phyloP scores from a whole-genome alignment of 2,113 vertebrate species.

The Salvelinus alpinus region DNA sequence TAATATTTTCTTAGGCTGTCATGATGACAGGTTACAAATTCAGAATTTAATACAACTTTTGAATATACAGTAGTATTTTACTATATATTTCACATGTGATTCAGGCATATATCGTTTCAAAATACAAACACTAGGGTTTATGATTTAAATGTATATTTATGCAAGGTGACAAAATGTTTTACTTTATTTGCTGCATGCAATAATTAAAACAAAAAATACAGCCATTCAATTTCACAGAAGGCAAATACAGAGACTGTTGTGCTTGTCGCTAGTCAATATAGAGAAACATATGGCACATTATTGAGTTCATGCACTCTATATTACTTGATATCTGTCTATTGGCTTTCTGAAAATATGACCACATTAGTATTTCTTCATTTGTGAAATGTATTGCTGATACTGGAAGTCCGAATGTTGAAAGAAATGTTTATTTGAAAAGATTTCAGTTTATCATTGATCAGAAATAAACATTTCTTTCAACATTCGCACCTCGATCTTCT shows the following conservation, averaged over 20 bases:
- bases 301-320: not conserved
- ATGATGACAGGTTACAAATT: conserved; percentile 25
- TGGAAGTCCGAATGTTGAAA: too few relatives aligned
- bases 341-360: not conserved
- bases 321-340: not conserved
- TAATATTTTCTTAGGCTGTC: conserved; percentile 41
- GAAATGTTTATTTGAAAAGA: too few relatives aligned
- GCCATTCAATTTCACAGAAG: conserved; percentile 3
- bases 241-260: conserved; percentile 20
- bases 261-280: conserved; percentile 11
- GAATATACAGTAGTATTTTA: not conserved
- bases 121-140: not conserved
- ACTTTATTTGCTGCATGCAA: conserved; percentile 2
- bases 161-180: not conserved
- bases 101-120: too few relatives aligned
- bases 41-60: too few relatives aligned
- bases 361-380: not conserved
- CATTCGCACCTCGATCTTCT: too few relatives aligned
- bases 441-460: too few relatives aligned
- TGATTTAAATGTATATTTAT: conserved; percentile 22
- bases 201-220: conserved; percentile 38
- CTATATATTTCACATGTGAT: not conserved
- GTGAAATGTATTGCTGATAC: not conserved
- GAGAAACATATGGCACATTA: not conserved
- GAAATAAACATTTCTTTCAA: too few relatives aligned